Evolutionary conservation across 2,888 invertebrate genomes (phyloP).

Genomic region (Hartigia nigra): DNA sequence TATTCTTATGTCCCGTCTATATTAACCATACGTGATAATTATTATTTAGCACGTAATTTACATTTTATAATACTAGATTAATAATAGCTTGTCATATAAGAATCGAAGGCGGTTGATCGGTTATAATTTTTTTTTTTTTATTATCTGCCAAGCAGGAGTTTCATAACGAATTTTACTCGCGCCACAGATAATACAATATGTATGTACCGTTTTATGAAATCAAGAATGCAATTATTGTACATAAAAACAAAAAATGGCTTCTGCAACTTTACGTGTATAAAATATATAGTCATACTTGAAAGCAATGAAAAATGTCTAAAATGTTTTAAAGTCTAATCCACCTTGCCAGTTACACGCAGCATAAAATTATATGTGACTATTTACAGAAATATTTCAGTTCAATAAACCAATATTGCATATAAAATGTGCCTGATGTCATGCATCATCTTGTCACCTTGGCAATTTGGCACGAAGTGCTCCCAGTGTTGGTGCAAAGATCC

Average conservation of each 20-base stretch:
- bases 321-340: neutral
- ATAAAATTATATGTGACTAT: neutral
- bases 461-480: constrained; percentile 35
- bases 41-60: neutral
- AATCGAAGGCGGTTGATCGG: neutral
- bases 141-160: neutral
- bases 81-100: neutral
- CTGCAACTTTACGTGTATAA: neutral
- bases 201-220: neutral
- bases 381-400: neutral
- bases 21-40: neutral
- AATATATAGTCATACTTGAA: neutral
- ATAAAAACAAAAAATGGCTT: neutral
- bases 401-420: neutral
- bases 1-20: neutral
- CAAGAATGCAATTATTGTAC: neutral
- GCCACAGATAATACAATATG: neutral
- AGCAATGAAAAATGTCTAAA: neutral
- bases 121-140: neutral
- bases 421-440: neutral
- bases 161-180: neutral
- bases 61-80: neutral
- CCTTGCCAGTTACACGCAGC: neutral
- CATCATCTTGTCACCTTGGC: constrained; percentile 7
- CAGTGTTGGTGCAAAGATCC: constrained; percentile 39